Conservation (phyloP, 2,888 invertebrate genomes). For the Alsophila aescularia region DNA sequence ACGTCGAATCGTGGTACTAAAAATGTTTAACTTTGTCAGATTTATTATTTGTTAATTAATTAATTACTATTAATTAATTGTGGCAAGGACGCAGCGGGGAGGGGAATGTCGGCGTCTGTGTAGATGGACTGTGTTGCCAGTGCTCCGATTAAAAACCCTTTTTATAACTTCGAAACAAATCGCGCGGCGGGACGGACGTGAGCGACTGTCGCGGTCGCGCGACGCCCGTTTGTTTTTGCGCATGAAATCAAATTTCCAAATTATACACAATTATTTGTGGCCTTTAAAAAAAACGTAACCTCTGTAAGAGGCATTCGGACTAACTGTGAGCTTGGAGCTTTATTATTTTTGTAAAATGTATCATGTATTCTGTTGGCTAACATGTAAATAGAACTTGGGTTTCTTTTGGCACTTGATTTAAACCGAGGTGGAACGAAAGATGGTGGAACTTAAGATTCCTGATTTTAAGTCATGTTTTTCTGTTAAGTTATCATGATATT, state of each 20-base stretch:
- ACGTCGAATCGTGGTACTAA: slow-evolving; percentile 44
- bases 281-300: slow-evolving; percentile 56
- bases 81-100: slow-evolving; percentile 43
- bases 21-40: slow-evolving; percentile 51
- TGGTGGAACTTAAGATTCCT: slow-evolving; percentile 27
- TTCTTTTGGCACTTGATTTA: slow-evolving; percentile 22
- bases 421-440: slow-evolving; percentile 19
- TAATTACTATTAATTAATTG: slow-evolving; percentile 41
- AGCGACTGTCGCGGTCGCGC: background rate
- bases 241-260: slow-evolving; percentile 39
- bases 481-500: slow-evolving; percentile 16
- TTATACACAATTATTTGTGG: slow-evolving; percentile 52
- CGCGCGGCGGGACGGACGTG: background rate
- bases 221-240: slow-evolving; percentile 9
- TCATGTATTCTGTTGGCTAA: slow-evolving; percentile 29
- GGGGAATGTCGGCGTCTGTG: slow-evolving; percentile 31
- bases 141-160: slow-evolving; percentile 9
- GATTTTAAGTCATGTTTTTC: slow-evolving; percentile 33
- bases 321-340: slow-evolving; percentile 62
- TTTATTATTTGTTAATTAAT: slow-evolving; percentile 57
- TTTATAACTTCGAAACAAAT: slow-evolving; percentile 3
- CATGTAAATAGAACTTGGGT: slow-evolving; percentile 30
- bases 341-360: slow-evolving; percentile 46
- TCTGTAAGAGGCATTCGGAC: slow-evolving; percentile 42
- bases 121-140: slow-evolving; percentile 24